Percentiles rank a stretch among this genome's conserved stretches.
These are phyloP conservation scores for Plebejus melissa DNA, from an alignment of 2,888 invertebrate species.

Conservation along the genomic window DNA sequence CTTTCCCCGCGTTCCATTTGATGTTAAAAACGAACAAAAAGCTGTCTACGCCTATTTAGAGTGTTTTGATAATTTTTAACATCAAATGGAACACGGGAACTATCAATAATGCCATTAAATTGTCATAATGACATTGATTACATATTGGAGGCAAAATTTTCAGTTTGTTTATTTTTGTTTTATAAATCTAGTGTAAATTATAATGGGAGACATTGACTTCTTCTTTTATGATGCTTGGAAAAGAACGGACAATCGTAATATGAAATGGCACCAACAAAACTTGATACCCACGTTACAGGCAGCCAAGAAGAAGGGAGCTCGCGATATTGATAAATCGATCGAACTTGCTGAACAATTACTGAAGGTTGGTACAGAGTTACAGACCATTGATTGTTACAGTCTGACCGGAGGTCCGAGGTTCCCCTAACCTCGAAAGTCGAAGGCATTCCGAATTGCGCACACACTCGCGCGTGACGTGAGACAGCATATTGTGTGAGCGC, in stretches of 20 bases:
- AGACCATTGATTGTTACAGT: too few species aligned
- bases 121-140: conserved; percentile 3
- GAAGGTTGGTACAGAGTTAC: conserved; percentile 41
- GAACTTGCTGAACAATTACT: conserved; percentile 52
- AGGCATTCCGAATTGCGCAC: too few species aligned
- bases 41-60: too few species aligned
- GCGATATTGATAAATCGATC: conserved; percentile 58
- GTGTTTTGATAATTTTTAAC: too few species aligned
- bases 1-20: too few species aligned
- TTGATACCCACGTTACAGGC: conserved; percentile 52
- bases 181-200: neutral
- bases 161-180: neutral
- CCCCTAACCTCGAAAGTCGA: too few species aligned
- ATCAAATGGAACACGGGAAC: too few species aligned
- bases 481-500: too few species aligned
- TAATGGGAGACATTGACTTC: neutral
- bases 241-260: conserved; percentile 46
- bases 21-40: too few species aligned
- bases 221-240: conserved; percentile 47
- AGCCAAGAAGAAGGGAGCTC: conserved; percentile 57
- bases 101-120: neutral
- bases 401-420: too few species aligned
- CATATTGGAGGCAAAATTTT: neutral
- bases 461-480: too few species aligned
- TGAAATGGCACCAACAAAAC: conserved; percentile 56